phyloP scores from a whole-genome alignment of 2,888 invertebrate species.

The Saturnia pavonia region DNA sequence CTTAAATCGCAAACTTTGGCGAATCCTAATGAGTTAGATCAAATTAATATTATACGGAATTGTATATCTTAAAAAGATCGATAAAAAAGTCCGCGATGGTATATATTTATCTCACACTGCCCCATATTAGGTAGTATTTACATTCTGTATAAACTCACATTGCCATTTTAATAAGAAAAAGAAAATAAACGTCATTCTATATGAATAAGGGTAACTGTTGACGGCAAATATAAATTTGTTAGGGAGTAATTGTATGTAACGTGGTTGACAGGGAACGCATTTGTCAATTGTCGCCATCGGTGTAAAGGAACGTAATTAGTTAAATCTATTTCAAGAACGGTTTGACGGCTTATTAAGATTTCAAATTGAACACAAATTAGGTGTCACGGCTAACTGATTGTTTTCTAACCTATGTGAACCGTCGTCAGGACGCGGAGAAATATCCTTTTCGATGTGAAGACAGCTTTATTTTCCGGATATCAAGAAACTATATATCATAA shows the following conservation, averaged over 20 bases:
- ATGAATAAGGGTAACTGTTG: neutral
- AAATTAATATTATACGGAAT: too few species aligned
- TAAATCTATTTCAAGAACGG: constrained; percentile 73
- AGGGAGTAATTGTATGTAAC: constrained; percentile 72
- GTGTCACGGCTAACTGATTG: constrained; percentile 75
- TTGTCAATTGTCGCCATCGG: constrained; percentile 76
- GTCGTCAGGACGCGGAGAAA: constrained; percentile 59
- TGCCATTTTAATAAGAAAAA: too few species aligned
- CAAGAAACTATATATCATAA: constrained; percentile 67
- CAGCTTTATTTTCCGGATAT: constrained; percentile 75
- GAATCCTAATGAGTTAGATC: too few species aligned
- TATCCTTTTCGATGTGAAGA: constrained; percentile 59
- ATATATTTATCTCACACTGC: too few species aligned
- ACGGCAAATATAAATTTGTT: constrained; percentile 13
- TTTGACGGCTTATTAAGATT: constrained; percentile 81
- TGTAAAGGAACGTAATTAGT: constrained; percentile 72
- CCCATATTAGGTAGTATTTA: too few species aligned
- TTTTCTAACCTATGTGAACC: constrained; percentile 51
- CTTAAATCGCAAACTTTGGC: too few species aligned
- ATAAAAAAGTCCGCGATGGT: too few species aligned
- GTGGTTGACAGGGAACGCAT: constrained; percentile 68
- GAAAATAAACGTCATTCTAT: neutral
- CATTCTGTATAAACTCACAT: too few species aligned
- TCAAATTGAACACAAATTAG: constrained; percentile 80
- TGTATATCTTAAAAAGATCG: too few species aligned